Percentiles rank a stretch among this genome's conserved stretches.
phyloP scores from a whole-genome alignment of 2,113 vertebrate species.

The Bucco capensis region DNA sequence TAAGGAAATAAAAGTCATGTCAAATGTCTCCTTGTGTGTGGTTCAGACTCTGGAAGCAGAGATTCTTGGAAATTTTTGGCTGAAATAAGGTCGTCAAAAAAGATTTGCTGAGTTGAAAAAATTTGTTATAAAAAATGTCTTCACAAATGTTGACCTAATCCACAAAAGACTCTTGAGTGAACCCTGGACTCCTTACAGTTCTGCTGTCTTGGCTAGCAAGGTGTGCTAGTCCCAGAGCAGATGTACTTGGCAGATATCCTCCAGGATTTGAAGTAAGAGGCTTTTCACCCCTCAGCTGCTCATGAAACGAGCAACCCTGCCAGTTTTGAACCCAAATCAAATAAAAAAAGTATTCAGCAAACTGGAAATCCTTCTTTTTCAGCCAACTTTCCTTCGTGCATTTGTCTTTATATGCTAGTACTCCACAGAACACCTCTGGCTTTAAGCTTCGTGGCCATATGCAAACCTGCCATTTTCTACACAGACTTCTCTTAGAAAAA shows the following conservation, averaged over 20 bases:
- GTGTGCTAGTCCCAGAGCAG: slow-evolving; percentile 34
- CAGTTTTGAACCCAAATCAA: slow-evolving; percentile 19
- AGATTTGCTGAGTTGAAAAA: not conserved
- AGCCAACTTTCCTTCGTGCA: not conserved
- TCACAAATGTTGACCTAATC: slow-evolving; percentile 33
- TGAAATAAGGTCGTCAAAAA: not conserved
- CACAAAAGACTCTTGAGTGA: slow-evolving; percentile 1
- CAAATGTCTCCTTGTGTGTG: not conserved
- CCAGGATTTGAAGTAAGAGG: not conserved
- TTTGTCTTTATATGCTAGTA: not conserved
- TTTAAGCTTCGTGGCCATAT: not conserved
- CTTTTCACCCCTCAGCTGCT: slow-evolving; percentile 11
- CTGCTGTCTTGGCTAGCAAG: slow-evolving; percentile 49
- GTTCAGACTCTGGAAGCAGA: not conserved
- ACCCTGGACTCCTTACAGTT: not conserved
- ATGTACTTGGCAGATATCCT: slow-evolving; percentile 41
- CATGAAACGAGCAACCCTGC: not conserved
- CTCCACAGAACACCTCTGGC: not conserved
- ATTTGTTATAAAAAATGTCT: not conserved
- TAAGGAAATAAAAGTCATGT: slow-evolving; percentile 14
- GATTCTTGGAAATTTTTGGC: slow-evolving; percentile 25
- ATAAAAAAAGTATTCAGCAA: not conserved
- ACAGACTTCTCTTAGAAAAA: not conserved
- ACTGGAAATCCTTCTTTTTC: not conserved
- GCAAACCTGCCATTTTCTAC: not conserved